Evolutionary conservation across 2,797 vertebrate genomes (phyloP).

Genomic region (Pogoniulus pusillus): DNA sequence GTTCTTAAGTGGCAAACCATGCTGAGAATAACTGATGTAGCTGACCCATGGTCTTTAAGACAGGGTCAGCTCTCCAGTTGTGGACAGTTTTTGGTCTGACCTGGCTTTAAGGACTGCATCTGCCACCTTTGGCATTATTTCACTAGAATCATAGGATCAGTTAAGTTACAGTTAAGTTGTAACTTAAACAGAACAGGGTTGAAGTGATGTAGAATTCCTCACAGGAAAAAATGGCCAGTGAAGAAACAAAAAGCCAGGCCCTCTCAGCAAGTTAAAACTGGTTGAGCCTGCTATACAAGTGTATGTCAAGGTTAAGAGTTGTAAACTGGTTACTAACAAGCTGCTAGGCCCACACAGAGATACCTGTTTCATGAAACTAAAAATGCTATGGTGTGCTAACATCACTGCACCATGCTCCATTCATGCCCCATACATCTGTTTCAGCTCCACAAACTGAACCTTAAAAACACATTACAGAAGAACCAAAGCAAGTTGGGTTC

Average conservation of each 20-base stretch:
- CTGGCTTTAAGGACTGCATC: background rate
- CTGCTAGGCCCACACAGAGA: background rate
- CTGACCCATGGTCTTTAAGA: background rate
- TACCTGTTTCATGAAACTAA: background rate
- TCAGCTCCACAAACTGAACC: background rate
- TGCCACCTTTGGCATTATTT: background rate
- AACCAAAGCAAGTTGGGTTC: background rate
- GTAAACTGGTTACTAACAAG: background rate
- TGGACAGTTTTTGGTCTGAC: background rate
- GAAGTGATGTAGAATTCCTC: background rate
- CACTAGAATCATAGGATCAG: no score
- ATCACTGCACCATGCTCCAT: background rate
- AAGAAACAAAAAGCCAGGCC: background rate
- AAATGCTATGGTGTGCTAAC: background rate
- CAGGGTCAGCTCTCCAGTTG: background rate
- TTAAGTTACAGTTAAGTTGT: no score
- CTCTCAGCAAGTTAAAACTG: background rate
- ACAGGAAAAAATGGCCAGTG: background rate
- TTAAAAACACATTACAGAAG: background rate
- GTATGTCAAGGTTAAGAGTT: background rate
- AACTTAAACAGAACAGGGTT: background rate
- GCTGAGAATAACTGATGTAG: background rate
- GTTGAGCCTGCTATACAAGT: background rate
- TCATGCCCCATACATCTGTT: background rate
- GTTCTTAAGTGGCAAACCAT: background rate